Evolutionary conservation across 2,113 vertebrate species (phyloP), one percentile per base, ranked within the genome.

Genomic region (Albula goreensis): DNA sequence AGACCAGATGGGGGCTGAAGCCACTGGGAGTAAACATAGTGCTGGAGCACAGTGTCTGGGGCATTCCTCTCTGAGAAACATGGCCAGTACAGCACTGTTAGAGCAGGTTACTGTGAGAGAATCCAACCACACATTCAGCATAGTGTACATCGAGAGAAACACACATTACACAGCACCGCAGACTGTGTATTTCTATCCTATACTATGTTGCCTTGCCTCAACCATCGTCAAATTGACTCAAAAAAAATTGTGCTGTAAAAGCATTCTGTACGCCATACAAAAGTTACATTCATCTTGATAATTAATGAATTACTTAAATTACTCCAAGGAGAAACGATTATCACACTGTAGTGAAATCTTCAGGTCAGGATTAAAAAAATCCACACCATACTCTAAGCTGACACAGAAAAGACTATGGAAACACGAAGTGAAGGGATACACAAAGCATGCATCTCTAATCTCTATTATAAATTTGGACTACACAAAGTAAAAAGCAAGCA

Each of bases 21-120:
- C 96, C 93, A 92, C 94, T 96, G 49, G 96, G 96, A 91, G 96
- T 97, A 91, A 98, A 97, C 97, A 97, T 98, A 92, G 94, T 92
- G 93, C 96, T 95, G 88, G 96, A 87, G 80, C 90, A 97, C 94
- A 96, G 93, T 6, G 96, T 97, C 94, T 93, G 96, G 94, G 97
- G 96, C 97, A 97, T 98, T 95, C 95, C 96, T 96, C 91, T 94
- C 96, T 97, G 83, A 53, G 91, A 89, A 0, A 89, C 31, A 57
- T 25, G 11, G 66, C 49, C 31, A 50, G 2, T 53, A 78, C 49
- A 48, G 51, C 51, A 52, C 51, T 56, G n/a, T 51, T 22, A 80
- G 78, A 51, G 25, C 70, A 84, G 52, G 15, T 19, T 70, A 41
- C 17, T n/a, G 22, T 17, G 22, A 51, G 17, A 52, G 12, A 2